phyloP scores from a whole-genome alignment of 2,888 invertebrate species.

The Brachypalpus laphriformis region DNA sequence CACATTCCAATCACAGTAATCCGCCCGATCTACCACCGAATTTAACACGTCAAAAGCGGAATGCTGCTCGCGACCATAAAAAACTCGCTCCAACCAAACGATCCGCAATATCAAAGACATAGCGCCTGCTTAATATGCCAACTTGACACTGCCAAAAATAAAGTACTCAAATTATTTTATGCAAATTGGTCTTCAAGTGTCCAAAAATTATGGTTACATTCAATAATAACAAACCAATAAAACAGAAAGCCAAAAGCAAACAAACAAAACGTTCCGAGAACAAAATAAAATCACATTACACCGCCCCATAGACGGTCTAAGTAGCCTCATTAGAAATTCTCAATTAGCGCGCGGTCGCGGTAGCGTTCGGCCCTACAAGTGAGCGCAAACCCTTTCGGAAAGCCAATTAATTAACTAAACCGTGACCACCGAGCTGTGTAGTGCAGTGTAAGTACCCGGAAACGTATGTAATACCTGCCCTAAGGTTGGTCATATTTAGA shows the following conservation, averaged over 20 bases:
- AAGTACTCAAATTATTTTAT: slow-evolving; percentile 58
- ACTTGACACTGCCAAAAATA: slow-evolving; percentile 53
- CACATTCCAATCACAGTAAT: slow-evolving; percentile 38
- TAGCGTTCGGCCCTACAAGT: slow-evolving; percentile 6
- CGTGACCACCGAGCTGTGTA: slow-evolving; percentile 50
- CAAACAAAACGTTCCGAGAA: slow-evolving; percentile 36
- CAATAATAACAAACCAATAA: slow-evolving; percentile 61
- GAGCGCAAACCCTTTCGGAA: slow-evolving; percentile 41
- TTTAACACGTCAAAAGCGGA: slow-evolving; percentile 66
- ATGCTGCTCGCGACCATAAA: slow-evolving; percentile 25
- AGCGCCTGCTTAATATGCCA: slow-evolving; percentile 64
- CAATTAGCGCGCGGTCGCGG: slow-evolving; percentile 53
- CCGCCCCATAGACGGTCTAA: slow-evolving; percentile 55
- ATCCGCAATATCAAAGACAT: slow-evolving; percentile 57
- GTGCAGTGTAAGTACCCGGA: slow-evolving; percentile 49
- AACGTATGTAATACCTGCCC: slow-evolving; percentile 48
- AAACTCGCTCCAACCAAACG: slow-evolving; percentile 35
- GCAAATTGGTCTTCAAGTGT: slow-evolving; percentile 60
- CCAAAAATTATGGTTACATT: slow-evolving; percentile 67
- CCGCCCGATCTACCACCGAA: slow-evolving; percentile 54
- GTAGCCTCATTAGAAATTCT: slow-evolving; percentile 69
- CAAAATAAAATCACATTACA: slow-evolving; percentile 68
- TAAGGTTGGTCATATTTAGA: slow-evolving; percentile 34
- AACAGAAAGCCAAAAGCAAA: slow-evolving; percentile 14
- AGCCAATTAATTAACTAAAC: slow-evolving; percentile 59